These are phyloP conservation scores for Herminia tarsipennalis DNA, from an alignment of 2,888 invertebrate species.

Conservation along the genomic window DNA sequence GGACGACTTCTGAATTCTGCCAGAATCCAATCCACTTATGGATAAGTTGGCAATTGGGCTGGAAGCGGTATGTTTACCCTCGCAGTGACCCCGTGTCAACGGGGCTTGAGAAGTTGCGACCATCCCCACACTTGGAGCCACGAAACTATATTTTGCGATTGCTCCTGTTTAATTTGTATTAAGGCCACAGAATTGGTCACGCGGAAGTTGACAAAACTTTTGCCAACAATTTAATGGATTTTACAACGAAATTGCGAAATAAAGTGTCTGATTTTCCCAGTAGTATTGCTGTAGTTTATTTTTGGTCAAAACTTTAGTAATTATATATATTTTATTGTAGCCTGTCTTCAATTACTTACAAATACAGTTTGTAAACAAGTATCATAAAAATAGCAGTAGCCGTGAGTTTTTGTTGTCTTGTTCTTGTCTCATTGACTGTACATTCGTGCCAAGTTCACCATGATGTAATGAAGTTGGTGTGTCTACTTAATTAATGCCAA, in stretches of 20 bases:
- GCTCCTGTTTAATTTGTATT: slow-evolving; percentile 36
- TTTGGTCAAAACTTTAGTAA: neutral
- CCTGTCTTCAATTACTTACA: too few species aligned
- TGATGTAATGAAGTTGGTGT: too few species aligned
- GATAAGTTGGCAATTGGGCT: slow-evolving; percentile 68
- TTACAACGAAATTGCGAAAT: slow-evolving; percentile 8
- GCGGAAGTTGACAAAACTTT: slow-evolving; percentile 26
- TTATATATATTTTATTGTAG: neutral
- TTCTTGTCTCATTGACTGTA: too few species aligned
- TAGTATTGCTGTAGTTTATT: neutral
- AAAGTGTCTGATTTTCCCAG: neutral
- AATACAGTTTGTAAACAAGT: neutral
- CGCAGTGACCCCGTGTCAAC: slow-evolving; percentile 67
- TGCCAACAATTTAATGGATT: slow-evolving; percentile 24
- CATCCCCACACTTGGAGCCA: slow-evolving; percentile 49
- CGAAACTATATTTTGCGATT: slow-evolving; percentile 44
- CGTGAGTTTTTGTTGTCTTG: too few species aligned
- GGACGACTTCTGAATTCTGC: slow-evolving; percentile 51
- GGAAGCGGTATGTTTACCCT: slow-evolving; percentile 69
- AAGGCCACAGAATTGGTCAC: slow-evolving; percentile 20
- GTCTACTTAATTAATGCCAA: too few species aligned
- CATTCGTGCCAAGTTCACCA: too few species aligned
- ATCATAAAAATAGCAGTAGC: too few species aligned
- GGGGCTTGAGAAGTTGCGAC: slow-evolving; percentile 58
- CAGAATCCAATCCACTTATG: slow-evolving; percentile 73